These are phyloP conservation scores for Solea solea DNA, from an alignment of 2,113 vertebrate species.

Conservation along the genomic window DNA sequence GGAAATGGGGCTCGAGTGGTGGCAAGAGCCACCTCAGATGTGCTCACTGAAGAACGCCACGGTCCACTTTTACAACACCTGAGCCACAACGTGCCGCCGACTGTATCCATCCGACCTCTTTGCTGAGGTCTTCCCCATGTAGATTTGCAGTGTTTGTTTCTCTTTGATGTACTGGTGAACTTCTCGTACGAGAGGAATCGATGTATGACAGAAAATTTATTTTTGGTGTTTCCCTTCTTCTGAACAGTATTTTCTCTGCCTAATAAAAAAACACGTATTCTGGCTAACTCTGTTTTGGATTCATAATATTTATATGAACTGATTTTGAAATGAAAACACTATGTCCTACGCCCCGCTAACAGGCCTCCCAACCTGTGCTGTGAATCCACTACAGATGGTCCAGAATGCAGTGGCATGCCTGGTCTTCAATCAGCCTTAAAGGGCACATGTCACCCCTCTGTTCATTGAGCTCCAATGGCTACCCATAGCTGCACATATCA, in stretches of 20 bases:
- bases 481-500: too few species aligned
- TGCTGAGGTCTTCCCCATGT: slow-evolving; percentile 11
- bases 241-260: slow-evolving; percentile 83
- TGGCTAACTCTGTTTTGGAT: slow-evolving; percentile 68
- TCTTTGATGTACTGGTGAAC: slow-evolving; percentile 61
- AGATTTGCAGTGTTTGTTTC: slow-evolving; percentile 45
- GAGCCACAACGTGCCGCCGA: slow-evolving; percentile 9
- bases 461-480: too few species aligned
- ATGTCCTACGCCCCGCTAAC: too few species aligned
- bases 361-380: too few species aligned
- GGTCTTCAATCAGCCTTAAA: too few species aligned
- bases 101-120: slow-evolving; percentile 23
- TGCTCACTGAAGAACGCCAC: slow-evolving; percentile 1
- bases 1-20: too few species aligned
- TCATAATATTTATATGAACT: slow-evolving; percentile 1
- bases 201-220: slow-evolving; percentile 74
- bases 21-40: slow-evolving; percentile 27
- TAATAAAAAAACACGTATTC: slow-evolving; percentile 83
- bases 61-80: slow-evolving; percentile 43
- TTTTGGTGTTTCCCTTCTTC: slow-evolving; percentile 79
- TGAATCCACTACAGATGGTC: too few species aligned
- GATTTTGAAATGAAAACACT: background rate
- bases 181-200: slow-evolving; percentile 52
- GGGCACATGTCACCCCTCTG: too few species aligned
- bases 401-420: too few species aligned